Evolutionary conservation across 2,888 invertebrate genomes (phyloP).

Genomic region (Drosophila ustulata): DNA sequence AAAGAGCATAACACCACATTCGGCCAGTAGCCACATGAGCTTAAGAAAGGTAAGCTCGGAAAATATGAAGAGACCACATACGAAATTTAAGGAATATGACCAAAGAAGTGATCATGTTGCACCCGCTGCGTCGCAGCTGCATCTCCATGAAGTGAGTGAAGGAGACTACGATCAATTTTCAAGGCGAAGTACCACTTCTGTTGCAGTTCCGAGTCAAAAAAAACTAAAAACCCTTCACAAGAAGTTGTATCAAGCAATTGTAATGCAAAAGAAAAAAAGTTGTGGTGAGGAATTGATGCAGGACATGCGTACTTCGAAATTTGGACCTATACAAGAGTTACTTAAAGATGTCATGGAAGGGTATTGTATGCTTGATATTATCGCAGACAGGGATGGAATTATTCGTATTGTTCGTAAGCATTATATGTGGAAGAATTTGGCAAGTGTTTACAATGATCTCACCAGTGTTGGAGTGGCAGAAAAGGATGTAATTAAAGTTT

Average conservation of each 20-base stretch:
- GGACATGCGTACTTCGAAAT: too few species aligned
- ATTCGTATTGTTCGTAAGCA: slow-evolving; percentile 35
- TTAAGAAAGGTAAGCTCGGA: too few species aligned
- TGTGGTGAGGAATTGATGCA: slow-evolving; percentile 11
- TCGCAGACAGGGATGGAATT: background rate
- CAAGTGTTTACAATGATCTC: slow-evolving; percentile 34
- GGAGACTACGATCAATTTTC: too few species aligned
- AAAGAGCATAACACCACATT: too few species aligned
- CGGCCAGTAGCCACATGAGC: too few species aligned
- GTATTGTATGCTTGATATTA: slow-evolving; percentile 21
- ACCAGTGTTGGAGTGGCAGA: background rate
- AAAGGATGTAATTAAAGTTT: background rate
- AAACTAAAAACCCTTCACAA: background rate
- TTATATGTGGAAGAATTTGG: slow-evolving; percentile 50
- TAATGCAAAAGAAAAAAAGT: background rate
- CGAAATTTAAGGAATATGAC: too few species aligned
- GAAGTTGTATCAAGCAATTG: background rate
- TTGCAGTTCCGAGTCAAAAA: background rate
- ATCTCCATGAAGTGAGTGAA: too few species aligned
- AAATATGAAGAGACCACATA: too few species aligned
- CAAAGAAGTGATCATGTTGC: too few species aligned
- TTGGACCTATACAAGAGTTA: background rate
- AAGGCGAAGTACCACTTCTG: too few species aligned
- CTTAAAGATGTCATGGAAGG: slow-evolving; percentile 28
- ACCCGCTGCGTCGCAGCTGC: too few species aligned